These are phyloP conservation scores for Tenthredo mesomela DNA, from an alignment of 2,888 invertebrate genomes.

Conservation along the genomic window DNA sequence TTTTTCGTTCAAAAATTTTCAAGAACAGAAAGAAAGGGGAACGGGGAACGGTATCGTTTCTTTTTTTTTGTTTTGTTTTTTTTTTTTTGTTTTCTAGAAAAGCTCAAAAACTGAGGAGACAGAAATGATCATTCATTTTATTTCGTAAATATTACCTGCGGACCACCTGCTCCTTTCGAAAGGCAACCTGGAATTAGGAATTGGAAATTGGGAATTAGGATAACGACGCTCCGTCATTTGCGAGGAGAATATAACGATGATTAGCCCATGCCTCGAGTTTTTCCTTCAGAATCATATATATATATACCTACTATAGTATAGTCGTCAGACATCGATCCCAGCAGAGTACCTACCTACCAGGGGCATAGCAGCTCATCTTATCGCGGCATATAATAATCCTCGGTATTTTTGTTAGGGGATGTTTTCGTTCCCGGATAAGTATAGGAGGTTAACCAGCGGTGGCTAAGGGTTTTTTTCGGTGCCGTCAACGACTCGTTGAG, in stretches of 20 bases:
- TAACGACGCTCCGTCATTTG: conserved; percentile 43
- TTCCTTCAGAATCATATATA: background rate
- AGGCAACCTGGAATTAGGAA: conserved; percentile 50
- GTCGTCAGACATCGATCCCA: conserved; percentile 45
- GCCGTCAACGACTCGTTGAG: conserved; percentile 70
- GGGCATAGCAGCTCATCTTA: background rate
- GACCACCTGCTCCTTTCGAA: conserved; percentile 34
- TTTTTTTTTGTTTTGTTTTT: background rate
- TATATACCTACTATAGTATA: background rate
- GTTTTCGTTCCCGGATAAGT: conserved; percentile 4
- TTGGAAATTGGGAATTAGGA: conserved; percentile 48
- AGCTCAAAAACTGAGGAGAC: background rate
- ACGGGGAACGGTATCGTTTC: background rate
- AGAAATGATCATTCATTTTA: background rate
- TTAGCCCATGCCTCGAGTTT: background rate
- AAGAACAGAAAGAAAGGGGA: background rate
- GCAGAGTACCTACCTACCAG: background rate
- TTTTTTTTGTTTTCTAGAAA: background rate
- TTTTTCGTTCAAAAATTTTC: conserved; percentile 22
- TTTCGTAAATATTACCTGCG: background rate
- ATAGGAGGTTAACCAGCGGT: conserved; percentile 45
- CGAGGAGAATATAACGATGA: background rate
- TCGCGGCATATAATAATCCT: conserved; percentile 25
- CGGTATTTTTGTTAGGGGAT: conserved; percentile 27
- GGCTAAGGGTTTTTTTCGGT: conserved; percentile 23